phyloP scores from a whole-genome alignment of 2,888 invertebrate species.

The Sinohyriopsis cumingii region DNA sequence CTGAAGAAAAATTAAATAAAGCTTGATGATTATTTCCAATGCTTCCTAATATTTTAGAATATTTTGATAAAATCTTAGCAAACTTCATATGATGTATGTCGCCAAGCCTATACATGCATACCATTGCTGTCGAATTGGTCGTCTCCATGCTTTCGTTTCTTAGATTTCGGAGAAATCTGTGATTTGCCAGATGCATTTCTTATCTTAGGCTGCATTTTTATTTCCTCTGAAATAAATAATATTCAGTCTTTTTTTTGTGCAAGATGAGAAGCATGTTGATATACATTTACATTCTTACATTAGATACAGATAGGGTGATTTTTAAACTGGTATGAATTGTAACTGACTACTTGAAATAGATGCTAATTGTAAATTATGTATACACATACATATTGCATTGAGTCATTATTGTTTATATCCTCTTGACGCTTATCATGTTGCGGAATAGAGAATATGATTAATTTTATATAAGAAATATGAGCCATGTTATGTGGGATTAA shows the following conservation, averaged over 20 bases:
- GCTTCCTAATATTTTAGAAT: no score
- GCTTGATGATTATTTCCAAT: no score
- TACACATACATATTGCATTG: no score
- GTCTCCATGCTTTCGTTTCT: conserved; percentile 46
- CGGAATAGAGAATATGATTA: background rate
- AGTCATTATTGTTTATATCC: no score
- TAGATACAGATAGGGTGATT: no score
- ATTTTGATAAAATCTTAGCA: background rate
- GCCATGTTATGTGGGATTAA: background rate
- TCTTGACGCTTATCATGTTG: background rate
- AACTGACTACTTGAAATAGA: no score
- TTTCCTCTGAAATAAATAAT: conserved; percentile 45
- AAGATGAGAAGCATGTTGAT: no score
- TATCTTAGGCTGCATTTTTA: conserved; percentile 54
- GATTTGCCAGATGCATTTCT: conserved; percentile 44
- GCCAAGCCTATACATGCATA: background rate
- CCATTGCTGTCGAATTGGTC: conserved; percentile 12
- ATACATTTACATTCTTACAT: no score
- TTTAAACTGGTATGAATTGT: no score
- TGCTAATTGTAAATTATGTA: no score
- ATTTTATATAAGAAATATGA: background rate
- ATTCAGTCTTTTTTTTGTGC: background rate
- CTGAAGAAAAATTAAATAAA: no score
- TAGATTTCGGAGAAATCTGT: conserved; percentile 48
- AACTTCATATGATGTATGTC: background rate